phyloP scores from a whole-genome alignment of 2,113 vertebrate species.

The Plecturocebus donacophilus region DNA sequence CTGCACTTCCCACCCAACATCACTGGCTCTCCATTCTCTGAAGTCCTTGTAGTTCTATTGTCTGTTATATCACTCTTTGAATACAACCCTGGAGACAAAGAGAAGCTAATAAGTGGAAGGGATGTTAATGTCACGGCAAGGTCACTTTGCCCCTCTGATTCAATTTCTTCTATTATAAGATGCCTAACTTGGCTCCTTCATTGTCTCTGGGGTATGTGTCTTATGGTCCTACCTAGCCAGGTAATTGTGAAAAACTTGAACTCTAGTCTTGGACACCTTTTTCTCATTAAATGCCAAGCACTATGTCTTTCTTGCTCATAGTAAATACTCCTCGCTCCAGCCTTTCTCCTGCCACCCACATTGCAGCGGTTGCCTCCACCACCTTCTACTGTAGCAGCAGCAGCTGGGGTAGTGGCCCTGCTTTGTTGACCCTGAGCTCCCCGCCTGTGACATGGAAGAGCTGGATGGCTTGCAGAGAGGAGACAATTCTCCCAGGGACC shows the following conservation, averaged over 20 bases:
- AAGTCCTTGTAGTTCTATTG: background rate
- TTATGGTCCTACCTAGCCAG: background rate
- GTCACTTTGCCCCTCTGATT: background rate
- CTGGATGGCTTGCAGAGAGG: too few relatives aligned
- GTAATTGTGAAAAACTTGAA: background rate
- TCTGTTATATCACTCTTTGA: background rate
- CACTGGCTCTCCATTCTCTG: background rate
- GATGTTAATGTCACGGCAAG: background rate
- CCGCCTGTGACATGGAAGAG: too few relatives aligned
- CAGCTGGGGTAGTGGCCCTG: too few relatives aligned
- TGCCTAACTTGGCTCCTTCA: background rate
- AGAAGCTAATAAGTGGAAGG: background rate
- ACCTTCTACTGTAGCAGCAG: too few relatives aligned
- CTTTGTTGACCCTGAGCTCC: too few relatives aligned
- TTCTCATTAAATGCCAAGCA: background rate
- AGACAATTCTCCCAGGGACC: too few relatives aligned
- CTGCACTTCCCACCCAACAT: fast-evolving
- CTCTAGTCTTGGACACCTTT: background rate
- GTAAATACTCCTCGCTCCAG: background rate
- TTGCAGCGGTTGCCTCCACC: too few relatives aligned
- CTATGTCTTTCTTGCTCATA: background rate
- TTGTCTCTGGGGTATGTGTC: background rate
- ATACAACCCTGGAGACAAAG: background rate
- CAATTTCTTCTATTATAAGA: background rate
- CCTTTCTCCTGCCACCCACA: too few relatives aligned